These are phyloP conservation scores for Volucella zonaria DNA, from an alignment of 2,888 invertebrate species.

Conservation along the genomic window DNA sequence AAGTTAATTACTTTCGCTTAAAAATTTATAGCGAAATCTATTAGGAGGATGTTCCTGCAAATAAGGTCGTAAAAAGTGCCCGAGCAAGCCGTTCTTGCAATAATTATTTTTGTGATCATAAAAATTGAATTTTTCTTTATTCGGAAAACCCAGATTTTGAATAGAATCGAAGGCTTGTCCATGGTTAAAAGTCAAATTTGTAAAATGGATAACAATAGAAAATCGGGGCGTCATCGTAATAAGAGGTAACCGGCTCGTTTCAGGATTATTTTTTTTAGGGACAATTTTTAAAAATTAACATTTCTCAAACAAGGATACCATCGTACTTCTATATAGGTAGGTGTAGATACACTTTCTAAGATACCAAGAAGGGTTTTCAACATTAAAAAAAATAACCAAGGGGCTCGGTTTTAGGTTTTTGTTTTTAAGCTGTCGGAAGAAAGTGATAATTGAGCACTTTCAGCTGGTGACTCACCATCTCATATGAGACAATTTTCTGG, in stretches of 20 bases:
- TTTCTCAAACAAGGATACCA: no score
- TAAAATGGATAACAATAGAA: not conserved
- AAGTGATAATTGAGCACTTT: no score
- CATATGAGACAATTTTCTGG: no score
- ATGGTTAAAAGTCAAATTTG: constrained; percentile 25
- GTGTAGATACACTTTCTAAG: no score
- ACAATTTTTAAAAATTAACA: no score
- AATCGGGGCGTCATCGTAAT: not conserved
- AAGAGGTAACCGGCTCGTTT: not conserved
- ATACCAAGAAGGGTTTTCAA: no score
- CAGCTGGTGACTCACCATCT: no score
- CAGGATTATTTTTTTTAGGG: no score
- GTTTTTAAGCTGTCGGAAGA: no score
- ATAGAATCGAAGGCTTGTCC: not conserved
- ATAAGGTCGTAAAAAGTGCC: not conserved
- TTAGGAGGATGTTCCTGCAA: not conserved
- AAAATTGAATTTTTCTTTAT: not conserved
- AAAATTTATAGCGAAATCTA: not conserved
- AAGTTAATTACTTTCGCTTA: constrained; percentile 4
- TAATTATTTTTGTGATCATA: constrained; percentile 2
- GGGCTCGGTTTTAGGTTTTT: no score
- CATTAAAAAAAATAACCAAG: no score
- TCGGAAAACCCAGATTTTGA: not conserved
- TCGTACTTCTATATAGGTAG: no score
- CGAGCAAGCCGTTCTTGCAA: not conserved